These are phyloP conservation scores for Macroglossus sobrinus DNA, from an alignment of 2,113 vertebrate genomes.

Conservation along the genomic window DNA sequence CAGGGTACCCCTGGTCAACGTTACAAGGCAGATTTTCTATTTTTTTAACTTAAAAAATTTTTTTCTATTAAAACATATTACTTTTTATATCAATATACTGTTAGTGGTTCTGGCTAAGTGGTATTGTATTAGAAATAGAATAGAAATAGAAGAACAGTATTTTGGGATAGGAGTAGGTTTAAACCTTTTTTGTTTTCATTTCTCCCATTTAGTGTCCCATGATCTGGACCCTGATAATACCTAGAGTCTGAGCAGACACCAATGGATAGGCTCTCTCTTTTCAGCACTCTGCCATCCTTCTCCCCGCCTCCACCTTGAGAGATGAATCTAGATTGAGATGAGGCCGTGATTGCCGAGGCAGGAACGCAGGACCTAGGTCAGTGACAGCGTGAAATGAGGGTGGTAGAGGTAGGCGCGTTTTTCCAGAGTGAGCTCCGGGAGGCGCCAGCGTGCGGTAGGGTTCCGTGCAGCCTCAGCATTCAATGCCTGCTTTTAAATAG, in stretches of 20 bases:
- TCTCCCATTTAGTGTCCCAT: neutral
- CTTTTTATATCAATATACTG: neutral
- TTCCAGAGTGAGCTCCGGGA: neutral
- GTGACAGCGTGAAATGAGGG: rapidly evolving
- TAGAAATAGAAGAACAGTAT: neutral
- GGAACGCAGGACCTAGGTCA: neutral
- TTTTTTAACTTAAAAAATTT: neutral
- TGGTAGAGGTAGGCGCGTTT: rapidly evolving
- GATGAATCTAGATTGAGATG: neutral
- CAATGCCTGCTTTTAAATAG: neutral
- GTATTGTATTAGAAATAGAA: neutral
- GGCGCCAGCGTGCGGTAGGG: rapidly evolving
- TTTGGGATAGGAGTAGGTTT: neutral
- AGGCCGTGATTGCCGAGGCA: neutral
- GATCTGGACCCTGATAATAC: neutral
- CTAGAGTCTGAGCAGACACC: neutral
- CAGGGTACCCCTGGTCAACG: neutral
- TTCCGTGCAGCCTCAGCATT: too few relatives aligned
- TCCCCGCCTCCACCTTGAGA: neutral
- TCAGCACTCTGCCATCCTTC: neutral
- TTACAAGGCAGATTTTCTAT: neutral
- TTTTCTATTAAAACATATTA: neutral
- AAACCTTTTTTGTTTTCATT: neutral
- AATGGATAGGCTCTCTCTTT: neutral
- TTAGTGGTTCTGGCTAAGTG: neutral